Base-by-base conservation (phyloP, 1,140 invertebrate genomes). In the Samia ricini region DNA sequence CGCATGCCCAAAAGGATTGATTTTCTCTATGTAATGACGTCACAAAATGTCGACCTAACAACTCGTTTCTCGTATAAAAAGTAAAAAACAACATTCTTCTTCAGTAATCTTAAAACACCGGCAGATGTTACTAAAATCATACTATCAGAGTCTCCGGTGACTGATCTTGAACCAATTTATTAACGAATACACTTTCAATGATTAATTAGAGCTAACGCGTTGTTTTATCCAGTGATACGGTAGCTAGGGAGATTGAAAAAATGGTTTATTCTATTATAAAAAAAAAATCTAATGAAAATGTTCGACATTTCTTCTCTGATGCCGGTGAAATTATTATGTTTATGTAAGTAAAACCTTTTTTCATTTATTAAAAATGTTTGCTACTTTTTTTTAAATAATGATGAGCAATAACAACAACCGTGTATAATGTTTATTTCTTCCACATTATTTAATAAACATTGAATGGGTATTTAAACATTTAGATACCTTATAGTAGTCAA, bases 1-100 rank as follows among this genome's bases (percentile, higher is more conserved):
- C 77, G 85, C 87, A 82, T 81, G 85, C 79, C 57, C 74, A 36
- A 71, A 79, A 79, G 57, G 67, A 89, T 89, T 80, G 86, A 89
- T 89, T 85, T 84, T 75, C 61, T 24, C 63, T 54, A 65, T 10
- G 55, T 15, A n/a, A 72, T 82, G 79, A 89, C 83, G 87, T 88
- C 85, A 89, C 83, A 87, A 87, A 56, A 87, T 89, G 84, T 79
- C 82, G 61, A 77, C 73, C 64, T 67, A 67, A 64, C 71, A 64
- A 76, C 65, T 66, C 69, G 74, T 71, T 81, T 73, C n/a, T n/a
- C 77, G 86, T 87, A 83, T 87, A 85, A 89, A 85, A 82, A 75
- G 75, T 83, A 77, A 80, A 83, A 87, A 77, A 77, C 75, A 73
- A 77, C 69, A 69, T 68, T 61, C 58, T 48, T 52, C 26, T 64